phyloP scores from a whole-genome alignment of 2,888 invertebrate species.

The Agrochola lychnidis region DNA sequence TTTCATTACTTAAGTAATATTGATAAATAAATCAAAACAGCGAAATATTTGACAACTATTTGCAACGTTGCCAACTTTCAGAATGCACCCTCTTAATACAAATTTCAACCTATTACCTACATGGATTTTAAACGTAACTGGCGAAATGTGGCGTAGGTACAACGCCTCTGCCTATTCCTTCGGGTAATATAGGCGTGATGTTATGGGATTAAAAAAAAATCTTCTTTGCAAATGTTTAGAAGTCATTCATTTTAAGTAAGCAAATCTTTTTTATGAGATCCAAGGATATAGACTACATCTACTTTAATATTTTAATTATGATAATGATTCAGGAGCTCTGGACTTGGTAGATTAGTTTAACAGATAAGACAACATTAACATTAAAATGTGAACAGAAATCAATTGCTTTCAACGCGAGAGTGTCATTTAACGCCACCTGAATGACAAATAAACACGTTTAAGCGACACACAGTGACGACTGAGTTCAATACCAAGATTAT shows the following conservation, averaged over 20 bases:
- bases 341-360: conserved; percentile 17
- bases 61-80: not conserved
- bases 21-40: not conserved
- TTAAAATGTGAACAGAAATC: conserved; percentile 23
- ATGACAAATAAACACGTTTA: conserved; percentile 20
- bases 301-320: conserved; percentile 8
- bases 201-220: not conserved
- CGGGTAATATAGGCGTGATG: not conserved
- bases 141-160: not conserved
- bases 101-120: not conserved
- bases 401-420: conserved; percentile 25
- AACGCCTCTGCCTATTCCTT: not conserved
- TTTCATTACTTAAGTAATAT: not conserved
- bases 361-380: conserved; percentile 27
- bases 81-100: not conserved
- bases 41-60: not conserved
- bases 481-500: not conserved
- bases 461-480: not conserved
- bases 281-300: not conserved
- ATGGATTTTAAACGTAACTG: not conserved
- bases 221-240: not conserved
- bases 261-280: not conserved
- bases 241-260: not conserved
- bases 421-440: conserved; percentile 28
- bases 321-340: conserved; percentile 20